Evolutionary conservation across 1,140 invertebrate genomes (phyloP).

Genomic region (Phthorimaea operculella): DNA sequence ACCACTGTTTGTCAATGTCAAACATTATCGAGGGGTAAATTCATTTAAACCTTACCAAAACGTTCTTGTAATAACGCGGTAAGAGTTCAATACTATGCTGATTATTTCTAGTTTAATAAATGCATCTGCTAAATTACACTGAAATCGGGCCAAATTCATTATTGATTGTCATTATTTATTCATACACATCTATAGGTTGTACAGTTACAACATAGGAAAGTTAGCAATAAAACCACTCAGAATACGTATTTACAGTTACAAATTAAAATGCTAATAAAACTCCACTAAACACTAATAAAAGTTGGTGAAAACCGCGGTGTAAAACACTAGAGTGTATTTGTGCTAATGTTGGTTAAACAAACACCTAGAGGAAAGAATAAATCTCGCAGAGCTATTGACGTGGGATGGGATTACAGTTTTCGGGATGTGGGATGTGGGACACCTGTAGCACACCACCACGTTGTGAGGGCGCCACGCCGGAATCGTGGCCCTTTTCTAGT

Average conservation of each 20-base stretch:
- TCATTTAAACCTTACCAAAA: too few species aligned
- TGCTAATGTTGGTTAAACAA: slow-evolving; percentile 2
- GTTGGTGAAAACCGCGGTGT: background rate
- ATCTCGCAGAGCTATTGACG: background rate
- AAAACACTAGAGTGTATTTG: slow-evolving; percentile 4
- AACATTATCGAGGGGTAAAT: too few species aligned
- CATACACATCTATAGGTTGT: too few species aligned
- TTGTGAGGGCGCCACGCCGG: background rate
- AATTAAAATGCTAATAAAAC: slow-evolving; percentile 5
- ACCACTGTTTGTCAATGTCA: too few species aligned
- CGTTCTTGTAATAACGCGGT: too few species aligned
- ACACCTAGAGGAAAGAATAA: slow-evolving; percentile 3
- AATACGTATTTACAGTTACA: background rate
- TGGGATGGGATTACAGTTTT: background rate
- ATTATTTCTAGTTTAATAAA: too few species aligned
- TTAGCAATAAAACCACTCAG: background rate
- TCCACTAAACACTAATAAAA: slow-evolving; percentile 1
- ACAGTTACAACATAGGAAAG: too few species aligned
- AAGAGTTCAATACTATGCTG: too few species aligned
- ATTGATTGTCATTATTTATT: too few species aligned
- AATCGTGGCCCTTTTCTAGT: background rate
- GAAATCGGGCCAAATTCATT: too few species aligned
- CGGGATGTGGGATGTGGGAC: background rate
- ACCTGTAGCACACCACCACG: background rate
- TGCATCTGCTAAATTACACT: too few species aligned